phyloP scores from a whole-genome alignment of 2,113 vertebrate genomes.

The Halichoerus grypus region DNA sequence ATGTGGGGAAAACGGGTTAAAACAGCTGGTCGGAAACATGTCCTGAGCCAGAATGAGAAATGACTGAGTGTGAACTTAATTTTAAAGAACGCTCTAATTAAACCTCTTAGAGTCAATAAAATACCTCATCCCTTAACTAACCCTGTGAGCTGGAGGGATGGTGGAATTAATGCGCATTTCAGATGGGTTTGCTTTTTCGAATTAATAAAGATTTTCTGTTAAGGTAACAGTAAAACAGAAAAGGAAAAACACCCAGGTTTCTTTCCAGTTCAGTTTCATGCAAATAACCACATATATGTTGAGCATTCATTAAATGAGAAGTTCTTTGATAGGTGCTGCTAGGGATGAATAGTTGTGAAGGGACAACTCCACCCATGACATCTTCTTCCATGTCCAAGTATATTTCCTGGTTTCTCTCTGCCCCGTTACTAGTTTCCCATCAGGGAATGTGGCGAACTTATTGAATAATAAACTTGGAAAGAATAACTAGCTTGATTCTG shows the following conservation, averaged over 20 bases:
- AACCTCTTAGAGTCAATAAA: constrained; percentile 66
- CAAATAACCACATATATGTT: background rate
- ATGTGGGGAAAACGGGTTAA: constrained; percentile 63
- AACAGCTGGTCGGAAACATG: constrained; percentile 70
- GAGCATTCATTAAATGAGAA: constrained; percentile 3
- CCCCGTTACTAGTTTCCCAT: background rate
- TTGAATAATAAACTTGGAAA: background rate
- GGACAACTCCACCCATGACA: background rate
- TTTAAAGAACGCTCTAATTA: constrained; percentile 72
- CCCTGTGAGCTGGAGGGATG: background rate
- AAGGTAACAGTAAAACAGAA: constrained; percentile 11
- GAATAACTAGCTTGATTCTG: background rate
- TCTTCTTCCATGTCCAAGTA: background rate
- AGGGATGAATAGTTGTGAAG: background rate
- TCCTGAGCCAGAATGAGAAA: constrained; percentile 63
- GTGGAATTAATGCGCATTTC: constrained; percentile 53
- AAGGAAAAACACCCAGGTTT: constrained; percentile 12
- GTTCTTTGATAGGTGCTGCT: background rate
- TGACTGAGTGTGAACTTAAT: constrained; percentile 68
- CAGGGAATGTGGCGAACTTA: background rate
- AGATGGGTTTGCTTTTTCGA: constrained; percentile 49
- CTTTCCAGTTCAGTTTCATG: constrained; percentile 48
- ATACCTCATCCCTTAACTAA: constrained; percentile 55
- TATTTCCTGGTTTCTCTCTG: constrained; percentile 7
- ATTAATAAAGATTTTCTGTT: constrained; percentile 53